A percentile compares a stretch with the other conserved stretches of the same genome.
These are phyloP conservation scores for Dugesia japonica DNA, from an alignment of 2,888 invertebrate species.

Conservation along the genomic window DNA sequence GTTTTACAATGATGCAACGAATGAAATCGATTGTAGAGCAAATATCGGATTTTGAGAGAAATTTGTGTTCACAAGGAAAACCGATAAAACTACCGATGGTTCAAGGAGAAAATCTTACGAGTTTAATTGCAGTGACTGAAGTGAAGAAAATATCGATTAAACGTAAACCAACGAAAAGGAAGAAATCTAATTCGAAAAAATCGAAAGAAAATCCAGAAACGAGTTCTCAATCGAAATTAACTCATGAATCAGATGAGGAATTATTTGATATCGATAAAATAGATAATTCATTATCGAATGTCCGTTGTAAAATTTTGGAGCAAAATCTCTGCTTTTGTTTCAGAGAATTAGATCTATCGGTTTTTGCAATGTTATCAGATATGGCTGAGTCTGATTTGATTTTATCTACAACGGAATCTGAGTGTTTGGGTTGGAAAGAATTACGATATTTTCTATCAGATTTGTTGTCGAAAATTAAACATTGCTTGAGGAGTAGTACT, in stretches of 20 bases:
- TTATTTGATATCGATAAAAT: not conserved
- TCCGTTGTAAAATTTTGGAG: not conserved
- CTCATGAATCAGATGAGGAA: not conserved
- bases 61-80: not conserved
- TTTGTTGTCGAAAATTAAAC: not conserved
- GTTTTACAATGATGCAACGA: not conserved
- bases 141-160: not conserved
- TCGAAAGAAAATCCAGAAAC: not conserved
- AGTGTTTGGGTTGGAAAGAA: not conserved
- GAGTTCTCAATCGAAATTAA: not conserved
- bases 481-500: not conserved
- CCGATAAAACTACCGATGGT: not conserved
- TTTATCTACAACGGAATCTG: not conserved
- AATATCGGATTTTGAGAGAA: not conserved
- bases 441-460: not conserved
- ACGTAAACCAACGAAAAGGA: not conserved
- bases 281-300: not conserved
- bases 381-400: not conserved
- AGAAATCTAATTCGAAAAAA: not conserved
- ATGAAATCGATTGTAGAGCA: constrained; percentile 7
- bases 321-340: not conserved
- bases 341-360: not conserved
- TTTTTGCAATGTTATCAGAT: not conserved
- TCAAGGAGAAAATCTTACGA: not conserved
- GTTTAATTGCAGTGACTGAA: not conserved